phyloP scores from a whole-genome alignment of 1,140 invertebrate genomes.

The Theocolax elegans region DNA sequence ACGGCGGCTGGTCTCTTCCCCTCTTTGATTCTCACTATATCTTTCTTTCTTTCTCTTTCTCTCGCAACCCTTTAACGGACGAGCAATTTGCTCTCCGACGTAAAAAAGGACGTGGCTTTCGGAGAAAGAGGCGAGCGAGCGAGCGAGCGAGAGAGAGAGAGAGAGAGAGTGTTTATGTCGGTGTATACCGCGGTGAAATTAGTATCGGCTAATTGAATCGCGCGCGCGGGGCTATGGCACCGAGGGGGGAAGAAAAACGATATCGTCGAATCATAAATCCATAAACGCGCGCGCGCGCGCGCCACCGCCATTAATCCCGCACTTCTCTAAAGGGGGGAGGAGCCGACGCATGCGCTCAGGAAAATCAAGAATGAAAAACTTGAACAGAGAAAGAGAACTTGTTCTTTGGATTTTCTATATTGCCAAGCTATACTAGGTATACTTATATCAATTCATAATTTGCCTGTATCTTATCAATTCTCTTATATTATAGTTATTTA shows the following conservation, averaged over 20 bases:
- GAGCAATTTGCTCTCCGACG: too few species aligned
- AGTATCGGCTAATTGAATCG: constrained; percentile 40
- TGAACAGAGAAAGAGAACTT: too few species aligned
- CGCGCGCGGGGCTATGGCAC: neutral
- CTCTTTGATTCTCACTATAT: neutral
- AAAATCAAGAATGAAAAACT: neutral
- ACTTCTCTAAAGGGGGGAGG: neutral
- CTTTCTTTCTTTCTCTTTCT: too few species aligned
- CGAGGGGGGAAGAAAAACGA: neutral
- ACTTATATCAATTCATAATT: too few species aligned
- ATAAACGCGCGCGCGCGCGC: constrained; percentile 2
- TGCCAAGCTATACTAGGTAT: too few species aligned
- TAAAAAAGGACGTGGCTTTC: neutral
- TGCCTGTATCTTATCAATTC: too few species aligned
- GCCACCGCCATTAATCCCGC: constrained; percentile 27
- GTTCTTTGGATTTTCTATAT: too few species aligned
- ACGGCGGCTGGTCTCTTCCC: constrained; percentile 4
- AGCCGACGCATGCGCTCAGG: neutral
- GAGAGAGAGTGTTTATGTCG: neutral
- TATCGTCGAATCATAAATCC: constrained; percentile 39
- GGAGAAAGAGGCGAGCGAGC: neutral
- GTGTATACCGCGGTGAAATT: neutral
- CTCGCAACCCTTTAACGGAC: too few species aligned
- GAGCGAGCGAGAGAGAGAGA: neutral
- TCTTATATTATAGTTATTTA: too few species aligned